These are phyloP conservation scores for Globodera ellingtonae DNA, from an alignment of 1,140 invertebrate species.

Conservation along the genomic window DNA sequence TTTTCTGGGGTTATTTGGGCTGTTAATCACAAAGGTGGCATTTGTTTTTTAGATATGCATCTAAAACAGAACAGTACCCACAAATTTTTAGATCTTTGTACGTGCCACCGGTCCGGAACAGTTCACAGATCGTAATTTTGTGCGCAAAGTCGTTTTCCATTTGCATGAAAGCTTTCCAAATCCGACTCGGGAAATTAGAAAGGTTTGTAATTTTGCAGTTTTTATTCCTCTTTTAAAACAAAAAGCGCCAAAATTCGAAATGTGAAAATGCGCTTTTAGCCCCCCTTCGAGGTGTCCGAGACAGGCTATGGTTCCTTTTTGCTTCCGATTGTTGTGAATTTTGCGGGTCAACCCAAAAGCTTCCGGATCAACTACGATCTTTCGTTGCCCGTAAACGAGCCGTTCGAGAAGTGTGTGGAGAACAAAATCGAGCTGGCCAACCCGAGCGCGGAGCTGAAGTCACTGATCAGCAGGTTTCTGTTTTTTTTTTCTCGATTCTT, in stretches of 20 bases:
- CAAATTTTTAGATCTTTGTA: conserved; percentile 21
- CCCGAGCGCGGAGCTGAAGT: conserved; percentile 7
- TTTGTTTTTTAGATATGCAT: too few species aligned
- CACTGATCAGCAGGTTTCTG: background rate
- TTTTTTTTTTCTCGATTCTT: background rate
- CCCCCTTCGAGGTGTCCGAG: conserved; percentile 27
- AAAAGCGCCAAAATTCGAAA: background rate
- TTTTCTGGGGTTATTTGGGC: too few species aligned
- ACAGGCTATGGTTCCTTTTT: conserved; percentile 20
- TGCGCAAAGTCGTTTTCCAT: conserved; percentile 22
- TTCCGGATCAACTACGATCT: conserved; percentile 14
- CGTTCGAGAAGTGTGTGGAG: background rate
- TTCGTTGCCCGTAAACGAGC: background rate
- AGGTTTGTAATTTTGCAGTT: background rate
- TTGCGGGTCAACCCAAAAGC: conserved; percentile 17
- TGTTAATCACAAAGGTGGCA: too few species aligned
- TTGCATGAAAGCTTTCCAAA: conserved; percentile 27
- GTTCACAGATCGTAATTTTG: conserved; percentile 26
- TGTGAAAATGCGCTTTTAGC: conserved; percentile 4
- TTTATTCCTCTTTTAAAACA: background rate
- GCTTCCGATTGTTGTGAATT: conserved; percentile 13
- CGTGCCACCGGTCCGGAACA: conserved; percentile 17
- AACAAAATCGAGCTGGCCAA: conserved; percentile 27
- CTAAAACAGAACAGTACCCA: too few species aligned
- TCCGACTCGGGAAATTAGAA: conserved; percentile 8